Evolutionary conservation across 1,140 invertebrate genomes (phyloP).

Genomic region (Luehdorfia chinensis): DNA sequence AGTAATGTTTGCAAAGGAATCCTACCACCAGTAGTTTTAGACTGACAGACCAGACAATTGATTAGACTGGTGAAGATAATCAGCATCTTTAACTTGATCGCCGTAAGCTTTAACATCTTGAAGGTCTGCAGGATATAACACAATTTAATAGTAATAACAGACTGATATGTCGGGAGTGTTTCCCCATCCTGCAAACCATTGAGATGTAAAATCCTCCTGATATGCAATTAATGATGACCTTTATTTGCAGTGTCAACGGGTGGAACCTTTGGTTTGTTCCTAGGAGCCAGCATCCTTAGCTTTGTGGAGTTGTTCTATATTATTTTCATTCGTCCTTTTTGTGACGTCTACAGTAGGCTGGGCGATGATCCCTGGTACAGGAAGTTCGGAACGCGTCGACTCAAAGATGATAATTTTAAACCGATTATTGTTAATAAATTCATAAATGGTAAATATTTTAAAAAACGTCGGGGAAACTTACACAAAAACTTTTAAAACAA

Average conservation of each 20-base stretch:
- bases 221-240: no score
- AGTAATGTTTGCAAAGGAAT: no score
- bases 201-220: no score
- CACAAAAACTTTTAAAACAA: not conserved
- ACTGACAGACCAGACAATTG: no score
- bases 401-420: slow-evolving; percentile 52
- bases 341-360: slow-evolving; percentile 51
- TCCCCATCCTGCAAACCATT: no score
- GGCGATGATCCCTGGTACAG: slow-evolving; percentile 57
- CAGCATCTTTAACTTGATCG: no score
- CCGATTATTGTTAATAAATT: slow-evolving; percentile 20
- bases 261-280: slow-evolving; percentile 80
- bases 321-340: slow-evolving; percentile 59
- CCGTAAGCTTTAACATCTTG: no score
- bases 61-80: no score
- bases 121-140: no score
- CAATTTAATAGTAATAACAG: no score
- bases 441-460: not conserved
- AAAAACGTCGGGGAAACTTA: slow-evolving; percentile 5
- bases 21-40: no score
- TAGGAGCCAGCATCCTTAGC: slow-evolving; percentile 80
- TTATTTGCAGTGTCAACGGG: slow-evolving; percentile 79
- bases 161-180: no score
- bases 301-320: slow-evolving; percentile 79
- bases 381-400: slow-evolving; percentile 48